Conservation (phyloP, 2,797 vertebrate genomes). For the Apogon hyalosoma region DNA sequence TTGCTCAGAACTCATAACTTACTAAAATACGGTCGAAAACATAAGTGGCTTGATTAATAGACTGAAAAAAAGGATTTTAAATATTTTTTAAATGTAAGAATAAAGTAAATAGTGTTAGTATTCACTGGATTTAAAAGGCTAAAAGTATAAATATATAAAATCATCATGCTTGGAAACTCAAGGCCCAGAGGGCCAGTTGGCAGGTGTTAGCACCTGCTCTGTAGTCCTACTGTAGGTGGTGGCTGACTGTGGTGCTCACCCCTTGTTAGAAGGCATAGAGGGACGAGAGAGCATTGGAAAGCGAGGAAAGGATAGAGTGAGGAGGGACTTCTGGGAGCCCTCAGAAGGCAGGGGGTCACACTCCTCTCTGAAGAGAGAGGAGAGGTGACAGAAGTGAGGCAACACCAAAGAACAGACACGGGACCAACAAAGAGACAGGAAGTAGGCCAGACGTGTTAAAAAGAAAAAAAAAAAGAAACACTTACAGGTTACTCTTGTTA, state of each 20-base stretch:
- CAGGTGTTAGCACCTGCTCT: conserved; percentile 42
- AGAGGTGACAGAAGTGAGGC: conserved; percentile 73
- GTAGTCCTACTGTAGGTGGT: conserved; percentile 51
- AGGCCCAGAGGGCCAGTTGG: conserved; percentile 35
- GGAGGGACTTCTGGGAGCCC: conserved; percentile 91
- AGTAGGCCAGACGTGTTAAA: conserved; percentile 49
- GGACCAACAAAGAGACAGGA: conserved; percentile 65
- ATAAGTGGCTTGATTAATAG: no score
- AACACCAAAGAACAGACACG: conserved; percentile 53
- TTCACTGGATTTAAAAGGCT: background rate
- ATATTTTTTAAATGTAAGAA: no score
- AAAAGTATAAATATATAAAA: background rate
- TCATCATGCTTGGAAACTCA: background rate
- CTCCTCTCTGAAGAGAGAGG: conserved; percentile 89
- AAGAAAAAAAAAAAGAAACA: conserved; percentile 61
- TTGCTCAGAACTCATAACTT: no score
- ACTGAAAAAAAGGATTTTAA: no score
- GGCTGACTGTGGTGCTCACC: conserved; percentile 85
- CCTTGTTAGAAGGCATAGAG: conserved; percentile 90
- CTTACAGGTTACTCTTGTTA: conserved; percentile 97
- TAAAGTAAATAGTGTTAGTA: no score
- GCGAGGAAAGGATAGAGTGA: conserved; percentile 91
- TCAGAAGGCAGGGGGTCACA: conserved; percentile 88
- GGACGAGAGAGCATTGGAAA: conserved; percentile 94
- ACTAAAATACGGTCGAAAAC: no score